These are phyloP conservation scores for Orcinus orca DNA, from an alignment of 2,113 vertebrate species.

Conservation along the genomic window DNA sequence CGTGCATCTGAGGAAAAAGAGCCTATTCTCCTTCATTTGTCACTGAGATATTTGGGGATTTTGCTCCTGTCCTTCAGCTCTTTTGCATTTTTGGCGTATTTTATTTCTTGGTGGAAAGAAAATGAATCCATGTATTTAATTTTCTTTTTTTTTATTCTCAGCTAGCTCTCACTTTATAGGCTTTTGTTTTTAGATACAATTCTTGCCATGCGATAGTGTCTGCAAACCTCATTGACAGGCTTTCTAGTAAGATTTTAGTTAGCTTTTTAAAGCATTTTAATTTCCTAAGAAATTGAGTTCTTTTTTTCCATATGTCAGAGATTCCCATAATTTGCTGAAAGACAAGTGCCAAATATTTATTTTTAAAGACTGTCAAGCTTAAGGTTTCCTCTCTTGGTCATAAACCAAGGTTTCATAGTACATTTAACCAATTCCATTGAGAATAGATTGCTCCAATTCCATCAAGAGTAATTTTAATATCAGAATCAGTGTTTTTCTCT, in stretches of 20 bases:
- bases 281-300: not conserved
- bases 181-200: not conserved
- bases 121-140: not conserved
- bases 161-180: not conserved
- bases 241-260: not conserved
- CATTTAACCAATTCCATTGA: not conserved
- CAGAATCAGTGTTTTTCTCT: conserved; percentile 32
- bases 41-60: not conserved
- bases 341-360: conserved; percentile 39
- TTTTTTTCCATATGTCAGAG: not conserved
- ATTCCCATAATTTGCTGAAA: conserved; percentile 27
- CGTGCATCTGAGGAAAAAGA: not conserved
- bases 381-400: conserved; percentile 43
- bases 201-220: not conserved
- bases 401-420: conserved; percentile 35
- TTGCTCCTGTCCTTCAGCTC: not conserved
- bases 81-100: not conserved
- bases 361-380: conserved; percentile 40
- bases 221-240: not conserved
- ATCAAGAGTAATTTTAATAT: conserved; percentile 29
- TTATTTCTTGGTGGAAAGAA: not conserved
- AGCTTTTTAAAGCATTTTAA: not conserved
- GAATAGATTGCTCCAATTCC: not conserved
- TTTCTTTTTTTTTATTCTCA: not conserved
- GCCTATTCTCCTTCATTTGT: not conserved